Percentiles rank a stretch among this genome's conserved stretches.
Evolutionary conservation across 1,140 invertebrate genomes (phyloP).

Genomic region (Achatina immaculata): DNA sequence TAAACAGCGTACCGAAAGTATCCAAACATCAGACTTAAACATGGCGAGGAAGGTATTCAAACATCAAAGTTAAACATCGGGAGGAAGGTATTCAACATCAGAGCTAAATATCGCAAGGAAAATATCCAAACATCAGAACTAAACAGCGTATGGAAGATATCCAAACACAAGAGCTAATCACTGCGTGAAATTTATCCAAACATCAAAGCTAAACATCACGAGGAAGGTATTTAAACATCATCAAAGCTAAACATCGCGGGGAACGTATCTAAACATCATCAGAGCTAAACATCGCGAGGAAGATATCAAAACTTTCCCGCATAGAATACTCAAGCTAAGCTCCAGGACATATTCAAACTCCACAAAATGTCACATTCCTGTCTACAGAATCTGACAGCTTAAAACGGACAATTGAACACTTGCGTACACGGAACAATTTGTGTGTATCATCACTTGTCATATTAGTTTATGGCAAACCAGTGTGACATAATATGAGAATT

Average conservation of each 20-base stretch:
- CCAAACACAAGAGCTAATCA: neutral
- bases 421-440: neutral
- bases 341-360: neutral
- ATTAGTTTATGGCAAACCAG: neutral
- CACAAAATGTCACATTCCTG: neutral
- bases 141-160: neutral
- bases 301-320: neutral
- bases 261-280: neutral
- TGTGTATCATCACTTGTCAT: neutral
- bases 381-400: neutral
- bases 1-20: too few relatives aligned
- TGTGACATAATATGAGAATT: neutral
- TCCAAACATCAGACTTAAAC: too few relatives aligned
- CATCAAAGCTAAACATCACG: neutral
- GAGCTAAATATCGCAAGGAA: too few relatives aligned
- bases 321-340: neutral
- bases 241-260: neutral
- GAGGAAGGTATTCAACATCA: too few relatives aligned
- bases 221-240: neutral
- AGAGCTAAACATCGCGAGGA: neutral
- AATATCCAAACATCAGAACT: neutral
- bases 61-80: too few relatives aligned
- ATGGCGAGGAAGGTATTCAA: too few relatives aligned
- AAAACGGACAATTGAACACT: neutral
- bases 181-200: neutral